Evolutionary conservation across 2,113 vertebrate species (phyloP), one percentile per base, ranked within the genome.

Genomic region (Dipodomys merriami): DNA sequence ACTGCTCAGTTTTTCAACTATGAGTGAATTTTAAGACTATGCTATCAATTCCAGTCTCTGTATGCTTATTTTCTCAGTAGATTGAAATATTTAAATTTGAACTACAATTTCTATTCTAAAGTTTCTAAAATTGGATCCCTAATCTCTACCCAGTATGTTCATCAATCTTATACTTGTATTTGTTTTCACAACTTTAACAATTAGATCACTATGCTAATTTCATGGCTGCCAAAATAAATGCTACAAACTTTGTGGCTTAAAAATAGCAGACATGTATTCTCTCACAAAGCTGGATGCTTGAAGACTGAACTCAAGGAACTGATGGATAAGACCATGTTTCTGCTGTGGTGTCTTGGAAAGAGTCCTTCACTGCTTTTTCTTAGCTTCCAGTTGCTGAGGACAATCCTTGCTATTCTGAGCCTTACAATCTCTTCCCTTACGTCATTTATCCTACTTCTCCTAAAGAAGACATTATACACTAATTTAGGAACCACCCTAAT

Each of bases 41-140:
- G 6, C 19, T 69, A 19, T 79, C 4, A 30, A 12, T 33, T 84
- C 30, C 92, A 33, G 18, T 76, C 6, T 33, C 4, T 33, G 4
- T 68, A 3, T 77, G 69, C 11, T 83, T 95, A 65, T 95, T 77
- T 94, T 83, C 57, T 65, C 78, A 62, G 33, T 68, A 62, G n/a
- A 25, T 91, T 83, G 35, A 33, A 83, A 25, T 46, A 62, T 46
- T 85, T 90, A 83, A 20, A 89, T 29, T 57, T 84, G 46, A 93
- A 84, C 72, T 92, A 60, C 20, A 79, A n/a, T 86, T 86, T 94
- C 27, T 85, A 25, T 35, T 91, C 29, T 73, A 19, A 90, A 85
- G 71, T 92, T 88, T 82, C 77, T 88, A 71, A 95, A 79, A 92
- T 23, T 77, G 77, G 19, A 69, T 13, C 19, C 27, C 62, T 81